These are phyloP conservation scores for Dinothrombium tinctorium DNA, from an alignment of 1,140 invertebrate species.

Conservation along the genomic window DNA sequence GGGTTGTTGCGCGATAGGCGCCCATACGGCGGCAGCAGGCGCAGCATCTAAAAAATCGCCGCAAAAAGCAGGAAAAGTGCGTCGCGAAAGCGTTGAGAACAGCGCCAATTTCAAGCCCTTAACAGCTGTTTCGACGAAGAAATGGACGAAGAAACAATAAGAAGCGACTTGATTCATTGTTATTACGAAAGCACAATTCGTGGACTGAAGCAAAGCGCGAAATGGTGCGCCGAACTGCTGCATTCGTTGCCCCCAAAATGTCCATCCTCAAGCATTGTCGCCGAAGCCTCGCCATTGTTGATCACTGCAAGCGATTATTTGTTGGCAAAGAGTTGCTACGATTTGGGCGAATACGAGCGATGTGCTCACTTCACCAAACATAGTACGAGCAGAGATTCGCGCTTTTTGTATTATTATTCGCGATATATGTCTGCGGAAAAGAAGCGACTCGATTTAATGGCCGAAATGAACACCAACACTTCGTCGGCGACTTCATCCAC, in stretches of 20 bases:
- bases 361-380: conserved; percentile 56
- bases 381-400: conserved; percentile 34
- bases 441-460: conserved; percentile 7
- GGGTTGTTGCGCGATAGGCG: too few relatives aligned
- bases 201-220: conserved; percentile 13
- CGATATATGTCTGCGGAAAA: conserved; percentile 35
- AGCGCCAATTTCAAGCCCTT: too few relatives aligned
- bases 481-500: conserved; percentile 29
- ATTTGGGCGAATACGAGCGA: conserved; percentile 71
- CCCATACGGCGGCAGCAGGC: too few relatives aligned
- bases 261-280: too few relatives aligned
- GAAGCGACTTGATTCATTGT: too few relatives aligned
- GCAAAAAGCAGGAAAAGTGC: too few relatives aligned
- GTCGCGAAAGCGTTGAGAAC: too few relatives aligned
- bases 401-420: conserved; percentile 60
- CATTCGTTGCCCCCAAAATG: conserved; percentile 6
- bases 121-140: too few relatives aligned
- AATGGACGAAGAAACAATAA: too few relatives aligned
- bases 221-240: conserved; percentile 13
- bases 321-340: conserved; percentile 68
- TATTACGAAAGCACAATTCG: too few relatives aligned
- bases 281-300: not conserved
- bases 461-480: conserved; percentile 2
- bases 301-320: conserved; percentile 31
- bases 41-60: too few relatives aligned